Evolutionary conservation across 2,797 vertebrate species (phyloP).

Genomic region (Tapera naevia): DNA sequence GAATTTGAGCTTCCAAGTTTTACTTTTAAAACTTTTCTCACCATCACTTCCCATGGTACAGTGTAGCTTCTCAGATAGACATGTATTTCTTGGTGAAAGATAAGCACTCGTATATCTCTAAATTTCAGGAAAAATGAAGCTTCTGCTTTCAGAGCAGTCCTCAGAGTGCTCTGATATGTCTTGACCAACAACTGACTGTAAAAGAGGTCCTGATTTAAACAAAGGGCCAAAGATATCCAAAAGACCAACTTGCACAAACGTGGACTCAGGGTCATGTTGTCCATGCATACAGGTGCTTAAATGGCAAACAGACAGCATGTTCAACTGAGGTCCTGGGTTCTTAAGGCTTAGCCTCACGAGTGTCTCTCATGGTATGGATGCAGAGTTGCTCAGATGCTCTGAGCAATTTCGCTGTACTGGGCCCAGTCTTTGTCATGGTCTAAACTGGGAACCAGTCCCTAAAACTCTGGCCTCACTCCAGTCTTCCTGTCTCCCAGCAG

Average conservation of each 20-base stretch:
- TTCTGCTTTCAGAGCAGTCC: background rate
- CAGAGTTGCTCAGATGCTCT: background rate
- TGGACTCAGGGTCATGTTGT: background rate
- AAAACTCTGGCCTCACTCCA: background rate
- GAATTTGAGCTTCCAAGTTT: background rate
- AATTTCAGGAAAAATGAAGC: background rate
- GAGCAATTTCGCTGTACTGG: background rate
- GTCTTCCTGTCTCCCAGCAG: background rate
- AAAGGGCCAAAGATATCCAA: background rate
- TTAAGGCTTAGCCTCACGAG: background rate
- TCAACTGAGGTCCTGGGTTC: background rate
- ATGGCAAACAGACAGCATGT: fast-evolving
- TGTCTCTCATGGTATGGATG: background rate
- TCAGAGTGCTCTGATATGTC: background rate
- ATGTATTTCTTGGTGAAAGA: background rate
- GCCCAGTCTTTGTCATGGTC: no score
- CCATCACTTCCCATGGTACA: background rate
- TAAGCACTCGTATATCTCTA: background rate
- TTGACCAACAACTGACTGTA: background rate
- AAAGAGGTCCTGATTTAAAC: background rate
- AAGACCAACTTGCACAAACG: background rate
- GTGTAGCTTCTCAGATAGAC: background rate
- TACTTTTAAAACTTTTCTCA: background rate
- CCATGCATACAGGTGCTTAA: background rate
- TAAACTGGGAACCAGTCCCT: background rate